Base-by-base conservation (phyloP, 2,888 invertebrate genomes). In the Eupithecia centaureata region DNA sequence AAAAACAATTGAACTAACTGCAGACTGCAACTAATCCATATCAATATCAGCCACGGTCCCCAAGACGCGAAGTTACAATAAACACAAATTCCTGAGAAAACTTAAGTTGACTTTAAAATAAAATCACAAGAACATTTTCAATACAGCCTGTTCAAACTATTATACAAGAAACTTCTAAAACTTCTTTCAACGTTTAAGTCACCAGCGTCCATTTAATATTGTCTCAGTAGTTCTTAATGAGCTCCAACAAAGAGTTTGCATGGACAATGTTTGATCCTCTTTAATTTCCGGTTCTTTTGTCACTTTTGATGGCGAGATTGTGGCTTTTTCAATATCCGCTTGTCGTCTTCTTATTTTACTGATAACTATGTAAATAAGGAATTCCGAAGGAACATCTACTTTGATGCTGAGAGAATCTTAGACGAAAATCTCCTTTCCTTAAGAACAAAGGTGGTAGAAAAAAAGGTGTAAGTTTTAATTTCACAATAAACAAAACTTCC, bases 271-370 rank as follows among this genome's bases (percentile, higher is more conserved):
- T 79, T 76, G 74, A 77, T 77, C 71, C 73, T 70, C 70, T 73
- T 78, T 78, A 83, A 83, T 83, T 80, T 83, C 83, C 83, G 82
- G 70, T 63, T 74, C 77, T 77, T 79, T 77, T 77, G 77, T 75
- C 74, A 73, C 71, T 75, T 71, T 73, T 70, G 71, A 77, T 73
- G 75, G 70, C 70, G 74, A 74, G 77, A 74, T 77, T 73, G 75
- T 75, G 73, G 75, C 69, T 76, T 75, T 73, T 76, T 75, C 76
- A 77, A 77, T 76, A 76, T 77, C 77, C 77, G 77, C 33, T 59
- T 30, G 65, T 58, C 51, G 68, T 71, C 68, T 61, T 65, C 63
- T 71, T 70, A 70, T 73, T 72, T 68, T 73, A 59, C 61, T 65
- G 68, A 70, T 70, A 74, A 74, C 73, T 76, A 73, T 75, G 73